Evolutionary conservation across 2,888 invertebrate genomes (phyloP).

Genomic region (Philonicus albiceps): DNA sequence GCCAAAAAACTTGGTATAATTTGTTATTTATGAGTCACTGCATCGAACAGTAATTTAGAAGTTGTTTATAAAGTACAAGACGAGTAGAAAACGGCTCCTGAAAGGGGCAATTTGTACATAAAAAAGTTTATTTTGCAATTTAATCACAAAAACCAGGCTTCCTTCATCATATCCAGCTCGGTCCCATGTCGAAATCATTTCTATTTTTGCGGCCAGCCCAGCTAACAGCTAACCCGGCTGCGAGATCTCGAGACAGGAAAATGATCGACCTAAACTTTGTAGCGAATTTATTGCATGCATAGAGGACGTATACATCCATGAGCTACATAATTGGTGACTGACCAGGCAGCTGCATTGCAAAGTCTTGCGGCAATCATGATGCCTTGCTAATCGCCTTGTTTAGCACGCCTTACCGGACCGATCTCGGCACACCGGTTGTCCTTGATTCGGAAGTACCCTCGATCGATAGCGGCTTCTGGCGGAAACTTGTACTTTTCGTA

Average conservation of each 20-base stretch:
- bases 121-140: not conserved
- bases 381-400: not conserved
- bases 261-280: not conserved
- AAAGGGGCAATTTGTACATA: not conserved
- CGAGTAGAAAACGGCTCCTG: not conserved
- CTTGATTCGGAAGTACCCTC: not conserved
- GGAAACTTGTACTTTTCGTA: not conserved
- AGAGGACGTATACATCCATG: not conserved
- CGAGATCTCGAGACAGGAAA: not conserved
- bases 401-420: not conserved
- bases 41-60: not conserved
- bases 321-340: not conserved
- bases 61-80: not conserved
- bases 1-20: not conserved
- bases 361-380: not conserved
- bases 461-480: not conserved
- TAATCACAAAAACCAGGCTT: not conserved
- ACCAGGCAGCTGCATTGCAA: not conserved
- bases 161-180: not conserved
- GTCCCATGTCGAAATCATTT: not conserved
- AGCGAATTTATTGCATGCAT: not conserved
- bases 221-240: not conserved
- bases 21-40: not conserved
- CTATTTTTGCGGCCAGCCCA: not conserved
- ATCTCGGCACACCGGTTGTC: not conserved